Evolutionary conservation across 2,797 vertebrate genomes (phyloP), one percentile per base, ranked within the genome.

Genomic region (Eulemur rubriventer): DNA sequence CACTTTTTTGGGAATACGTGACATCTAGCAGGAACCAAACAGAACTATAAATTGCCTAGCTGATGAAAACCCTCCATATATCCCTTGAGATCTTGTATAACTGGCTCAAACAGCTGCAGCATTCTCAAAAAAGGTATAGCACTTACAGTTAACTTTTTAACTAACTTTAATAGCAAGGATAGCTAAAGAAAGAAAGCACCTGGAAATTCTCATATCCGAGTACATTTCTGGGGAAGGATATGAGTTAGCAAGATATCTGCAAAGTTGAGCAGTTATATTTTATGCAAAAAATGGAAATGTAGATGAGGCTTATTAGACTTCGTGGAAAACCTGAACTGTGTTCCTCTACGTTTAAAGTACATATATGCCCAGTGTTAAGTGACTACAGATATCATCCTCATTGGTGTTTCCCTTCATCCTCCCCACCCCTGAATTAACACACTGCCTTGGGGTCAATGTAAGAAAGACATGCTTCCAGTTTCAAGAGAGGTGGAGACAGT

Each of bases 1-100:
- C 91, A 96, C 93, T 95, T 97, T 96, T 97, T 89, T 30, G 57
- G 92, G 91, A 94, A 91, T 96, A 93, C 10, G 35, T 95, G 96
- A 96, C 91, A 96, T 97, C 93, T 65, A 80, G 69, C 93, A 55
- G 16, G 95, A 96, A 85, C 11, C 26, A 61, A 97, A 96, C 13
- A 4, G 33, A 95, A 94, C 96, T 97, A 96, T 90, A 97, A 97
- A 65, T 94, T 93, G 61, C 57, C 96, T 82, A 33, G 89, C 85
- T 41, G 95, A 92, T 96, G 76, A 97, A 94, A 80, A 97, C 88
- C 57, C 35, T 92, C 43, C 82, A 69, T 86, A 43, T 69, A 93
- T 97, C 93, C 80, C 38, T 94, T 85, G 95, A 86, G 38, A 92
- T 30, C 28, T 70, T 96, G 96, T 93, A 79, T 38, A 98, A 80